These are phyloP conservation scores for Pavo muticus DNA, from an alignment of 2,113 vertebrate genomes.

Conservation along the genomic window DNA sequence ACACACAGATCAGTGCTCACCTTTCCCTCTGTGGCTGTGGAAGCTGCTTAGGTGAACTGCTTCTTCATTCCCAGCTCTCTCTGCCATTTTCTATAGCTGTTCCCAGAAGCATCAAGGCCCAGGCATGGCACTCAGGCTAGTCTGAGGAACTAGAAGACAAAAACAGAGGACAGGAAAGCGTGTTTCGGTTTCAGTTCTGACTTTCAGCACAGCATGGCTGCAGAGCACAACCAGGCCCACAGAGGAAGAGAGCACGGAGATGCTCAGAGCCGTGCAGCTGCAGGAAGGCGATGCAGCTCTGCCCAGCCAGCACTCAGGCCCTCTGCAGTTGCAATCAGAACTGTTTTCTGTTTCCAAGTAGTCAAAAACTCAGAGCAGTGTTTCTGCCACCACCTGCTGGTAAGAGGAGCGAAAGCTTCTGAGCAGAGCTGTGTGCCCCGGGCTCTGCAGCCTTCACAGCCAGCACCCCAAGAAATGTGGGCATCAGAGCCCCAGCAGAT, in stretches of 20 bases:
- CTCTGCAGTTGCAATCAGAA: no score
- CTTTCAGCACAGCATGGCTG: rapidly evolving
- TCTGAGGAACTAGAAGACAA: slow-evolving; percentile 47
- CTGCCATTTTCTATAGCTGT: slow-evolving; percentile 85
- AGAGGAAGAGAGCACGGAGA: rapidly evolving
- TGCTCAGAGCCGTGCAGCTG: not conserved
- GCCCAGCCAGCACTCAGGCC: not conserved
- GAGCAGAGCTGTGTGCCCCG: no score
- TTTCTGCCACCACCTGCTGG: not conserved
- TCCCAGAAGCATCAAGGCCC: slow-evolving; percentile 37
- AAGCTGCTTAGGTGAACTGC: slow-evolving; percentile 90
- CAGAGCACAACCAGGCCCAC: not conserved
- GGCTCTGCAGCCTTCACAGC: not conserved
- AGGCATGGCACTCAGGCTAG: slow-evolving; percentile 56
- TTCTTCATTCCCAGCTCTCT: slow-evolving; percentile 86
- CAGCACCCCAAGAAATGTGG: not conserved
- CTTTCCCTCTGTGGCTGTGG: slow-evolving; percentile 86
- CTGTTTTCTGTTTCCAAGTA: not conserved
- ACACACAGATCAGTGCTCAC: slow-evolving; percentile 52
- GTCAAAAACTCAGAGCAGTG: not conserved
- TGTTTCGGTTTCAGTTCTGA: not conserved
- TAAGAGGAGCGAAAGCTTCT: not conserved
- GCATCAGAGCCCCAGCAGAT: not conserved
- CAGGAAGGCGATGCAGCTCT: not conserved
- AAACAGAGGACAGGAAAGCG: not conserved